Evolutionary conservation across 1,140 invertebrate genomes (phyloP).

Genomic region (Drosophila orosa): DNA sequence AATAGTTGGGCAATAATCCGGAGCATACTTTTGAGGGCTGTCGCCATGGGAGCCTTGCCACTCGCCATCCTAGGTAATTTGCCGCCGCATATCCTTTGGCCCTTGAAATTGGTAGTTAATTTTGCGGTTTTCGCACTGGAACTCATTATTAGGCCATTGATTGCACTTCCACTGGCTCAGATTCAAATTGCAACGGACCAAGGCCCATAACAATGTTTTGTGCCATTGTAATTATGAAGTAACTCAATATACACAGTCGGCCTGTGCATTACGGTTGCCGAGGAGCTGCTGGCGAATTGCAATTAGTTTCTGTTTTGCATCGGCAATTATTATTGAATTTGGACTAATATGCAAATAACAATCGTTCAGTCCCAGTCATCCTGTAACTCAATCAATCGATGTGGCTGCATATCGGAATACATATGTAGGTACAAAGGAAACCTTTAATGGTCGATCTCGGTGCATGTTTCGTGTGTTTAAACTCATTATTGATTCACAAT

Average conservation of each 20-base stretch:
- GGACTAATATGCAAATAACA: slow-evolving; percentile 37
- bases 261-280: slow-evolving; percentile 10
- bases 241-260: slow-evolving; percentile 46
- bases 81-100: background rate
- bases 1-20: slow-evolving; percentile 38
- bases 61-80: slow-evolving; percentile 1
- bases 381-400: slow-evolving; percentile 49
- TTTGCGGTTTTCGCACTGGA: slow-evolving; percentile 55
- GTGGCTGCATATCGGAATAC: slow-evolving; percentile 12
- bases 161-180: slow-evolving; percentile 2
- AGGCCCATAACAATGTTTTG: slow-evolving; percentile 31
- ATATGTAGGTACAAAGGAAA: background rate
- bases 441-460: background rate
- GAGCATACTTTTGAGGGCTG: slow-evolving; percentile 11
- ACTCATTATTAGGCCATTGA: slow-evolving; percentile 17
- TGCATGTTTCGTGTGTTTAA: slow-evolving; percentile 12
- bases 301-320: slow-evolving; percentile 49
- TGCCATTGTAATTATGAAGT: slow-evolving; percentile 41
- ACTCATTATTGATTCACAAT: slow-evolving; percentile 44
- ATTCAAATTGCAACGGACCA: slow-evolving; percentile 1
- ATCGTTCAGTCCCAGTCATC: slow-evolving; percentile 10
- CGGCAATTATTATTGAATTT: slow-evolving; percentile 48
- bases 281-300: slow-evolving; percentile 36
- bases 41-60: background rate
- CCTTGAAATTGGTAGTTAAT: slow-evolving; percentile 13